Evolutionary conservation across 2,888 invertebrate species (phyloP), one percentile per base, ranked within the genome.

Genomic region (Esperia sulphurella): DNA sequence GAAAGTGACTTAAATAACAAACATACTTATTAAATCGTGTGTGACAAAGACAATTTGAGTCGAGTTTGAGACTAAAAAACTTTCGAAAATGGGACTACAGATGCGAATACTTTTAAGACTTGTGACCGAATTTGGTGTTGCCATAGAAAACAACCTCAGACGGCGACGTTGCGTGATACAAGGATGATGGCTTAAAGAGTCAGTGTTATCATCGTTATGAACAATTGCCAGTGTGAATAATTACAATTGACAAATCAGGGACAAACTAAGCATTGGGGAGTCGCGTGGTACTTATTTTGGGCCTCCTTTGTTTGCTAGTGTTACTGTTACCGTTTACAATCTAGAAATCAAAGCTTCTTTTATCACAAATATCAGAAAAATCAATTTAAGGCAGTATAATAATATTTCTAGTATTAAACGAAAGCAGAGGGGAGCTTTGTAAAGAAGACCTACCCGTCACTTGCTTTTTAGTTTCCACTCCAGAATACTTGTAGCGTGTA

Each of bases 151-250:
- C 38, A 30, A 38, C 33, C 28, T 48, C n/a, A n/a, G n/a, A n/a
- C n/a, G n/a, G 38, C 43, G 28, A 48, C 38, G 38, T 31, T 41
- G 46, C 38, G 43, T 43, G 42, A 47, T 47, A 30, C n/a, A 43
- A 38, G 40, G 37, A 42, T 28, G n/a, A 43, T 47, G 47, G 37
- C 47, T 47, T 47, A 47, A 35, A 33, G 1, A 39, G 39, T 2
- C 6, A 39, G 39, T 14, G 39, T 3, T 14, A 13, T 3, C 14
- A 13, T 39, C 13, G 39, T n/a, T 39, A 39, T 5, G 12, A 12
- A 37, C 6, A 1, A 37, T 39, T 14, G 13, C 5, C 14, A 39
- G 39, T 39, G 39, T 39, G 8, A 33, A 10, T 33, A 1, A 33
- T 4, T 10, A 8, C 7, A 33, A 10, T 33, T 6, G 4, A 13